Conservation (phyloP, 2,888 invertebrate species). For the Allophyes oxyacanthae region DNA sequence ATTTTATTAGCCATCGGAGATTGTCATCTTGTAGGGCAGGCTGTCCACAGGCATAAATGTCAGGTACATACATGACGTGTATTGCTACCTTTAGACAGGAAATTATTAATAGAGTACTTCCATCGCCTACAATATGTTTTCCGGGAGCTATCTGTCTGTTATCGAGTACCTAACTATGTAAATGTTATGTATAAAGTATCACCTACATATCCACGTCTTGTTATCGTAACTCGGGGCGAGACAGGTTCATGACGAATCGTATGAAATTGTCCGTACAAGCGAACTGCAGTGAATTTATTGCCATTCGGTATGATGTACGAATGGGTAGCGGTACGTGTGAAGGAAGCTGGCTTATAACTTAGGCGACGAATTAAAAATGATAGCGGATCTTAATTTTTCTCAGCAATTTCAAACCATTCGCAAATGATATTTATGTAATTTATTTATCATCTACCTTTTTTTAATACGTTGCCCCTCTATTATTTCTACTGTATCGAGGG, state of each 20-base stretch:
- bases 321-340: conserved; percentile 1
- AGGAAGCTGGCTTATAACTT: background rate
- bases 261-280: conserved; percentile 10
- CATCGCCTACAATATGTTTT: conserved; percentile 14
- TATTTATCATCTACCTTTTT: no score
- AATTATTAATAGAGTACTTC: no score
- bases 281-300: conserved; percentile 25
- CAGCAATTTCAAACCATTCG: no score
- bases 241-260: conserved; percentile 29
- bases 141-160: conserved; percentile 4
- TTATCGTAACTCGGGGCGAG: conserved; percentile 18
- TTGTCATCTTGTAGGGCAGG: background rate
- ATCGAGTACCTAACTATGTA: conserved; percentile 10
- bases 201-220: conserved; percentile 12
- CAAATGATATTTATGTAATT: no score
- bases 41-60: background rate
- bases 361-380: no score
- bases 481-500: no score
- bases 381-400: no score
- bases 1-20: no score
- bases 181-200: conserved; percentile 11
- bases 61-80: background rate
- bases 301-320: background rate
- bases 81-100: background rate
- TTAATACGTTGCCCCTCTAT: no score